Evolutionary conservation across 92 coral and sea anemone species (phyloP), one percentile per base, ranked within the genome.

Genomic region (Siderastrea siderea): DNA sequence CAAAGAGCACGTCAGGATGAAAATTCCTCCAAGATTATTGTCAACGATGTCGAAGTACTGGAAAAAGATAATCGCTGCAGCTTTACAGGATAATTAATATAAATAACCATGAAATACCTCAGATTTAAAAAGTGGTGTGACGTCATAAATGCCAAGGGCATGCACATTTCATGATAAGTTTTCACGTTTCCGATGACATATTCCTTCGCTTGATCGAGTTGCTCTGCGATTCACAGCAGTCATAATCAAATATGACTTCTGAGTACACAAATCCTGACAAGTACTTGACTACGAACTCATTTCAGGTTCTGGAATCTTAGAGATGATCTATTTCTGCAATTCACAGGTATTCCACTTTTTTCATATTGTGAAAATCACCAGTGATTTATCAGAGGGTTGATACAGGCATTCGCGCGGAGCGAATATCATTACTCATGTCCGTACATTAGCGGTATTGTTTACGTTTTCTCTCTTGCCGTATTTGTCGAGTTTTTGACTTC

Each of bases 101-200:
- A n/a, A 10, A 64, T 64, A 26, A 0, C 38, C 38, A 26, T 26
- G 38, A 26, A 26, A 54, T 75, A 44, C 49, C 46, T 77, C 45
- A 59, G 53, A 77, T 79, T 79, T 79, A n/a, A 47, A 26, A 16
- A 7, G 46, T 55, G 61, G 12, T 1, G 68, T 82, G 86, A 82
- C 86, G 86, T 82, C 77, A 82, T 48, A 12, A 26, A 58, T 70
- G 58, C 57, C 65, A 69, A 55, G 69, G 78, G 51, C 78, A 26
- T 26, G 38, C 38, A 53, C 9, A 58, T 52, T 83, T 73, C 87
- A 63, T 43, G 87, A 74, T 61, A 59, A 52, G 81, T 84, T 84
- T 74, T 84, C 87, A 26, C 49, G 87, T 84, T 73, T 52, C 86
- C 9, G 70, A 38, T 74, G 81, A 26, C 79, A 84, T 60, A 6